These are phyloP conservation scores for Amblyraja radiata DNA, from an alignment of 2,797 vertebrate genomes.

Conservation along the genomic window DNA sequence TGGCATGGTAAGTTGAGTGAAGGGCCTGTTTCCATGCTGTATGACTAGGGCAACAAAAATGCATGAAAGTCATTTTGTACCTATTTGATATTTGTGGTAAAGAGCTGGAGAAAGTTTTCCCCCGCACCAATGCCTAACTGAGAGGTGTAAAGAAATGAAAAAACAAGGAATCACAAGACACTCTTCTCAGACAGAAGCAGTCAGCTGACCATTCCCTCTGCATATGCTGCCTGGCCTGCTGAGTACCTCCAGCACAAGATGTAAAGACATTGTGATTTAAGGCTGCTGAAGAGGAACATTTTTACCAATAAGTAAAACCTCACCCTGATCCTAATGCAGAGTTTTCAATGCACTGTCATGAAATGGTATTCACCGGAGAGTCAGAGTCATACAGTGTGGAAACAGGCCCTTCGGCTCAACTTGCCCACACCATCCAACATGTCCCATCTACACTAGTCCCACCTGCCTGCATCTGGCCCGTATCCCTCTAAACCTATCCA, in stretches of 20 bases:
- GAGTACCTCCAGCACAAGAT: background rate
- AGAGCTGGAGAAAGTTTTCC: constrained; percentile 4
- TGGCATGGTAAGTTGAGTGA: no score
- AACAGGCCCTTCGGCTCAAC: no score
- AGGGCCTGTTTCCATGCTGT: no score
- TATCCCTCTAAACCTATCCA: no score
- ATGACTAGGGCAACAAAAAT: background rate
- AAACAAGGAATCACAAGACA: no score
- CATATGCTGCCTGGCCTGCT: no score
- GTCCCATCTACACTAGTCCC: no score
- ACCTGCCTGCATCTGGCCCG: no score
- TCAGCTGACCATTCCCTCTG: background rate
- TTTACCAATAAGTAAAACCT: constrained; percentile 7
- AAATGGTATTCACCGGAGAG: background rate
- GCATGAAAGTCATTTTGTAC: background rate
- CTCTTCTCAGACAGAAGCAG: no score
- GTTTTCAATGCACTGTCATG: background rate
- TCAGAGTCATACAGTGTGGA: no score
- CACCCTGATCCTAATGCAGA: background rate
- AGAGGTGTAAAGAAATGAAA: no score
- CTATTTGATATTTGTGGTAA: background rate
- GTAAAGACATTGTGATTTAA: constrained; percentile 7
- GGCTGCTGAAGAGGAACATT: background rate
- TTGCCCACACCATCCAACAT: no score
- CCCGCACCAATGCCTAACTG: background rate